These are phyloP conservation scores for Pycnonotus jocosus DNA, from an alignment of 2,113 vertebrate species.

Conservation along the genomic window DNA sequence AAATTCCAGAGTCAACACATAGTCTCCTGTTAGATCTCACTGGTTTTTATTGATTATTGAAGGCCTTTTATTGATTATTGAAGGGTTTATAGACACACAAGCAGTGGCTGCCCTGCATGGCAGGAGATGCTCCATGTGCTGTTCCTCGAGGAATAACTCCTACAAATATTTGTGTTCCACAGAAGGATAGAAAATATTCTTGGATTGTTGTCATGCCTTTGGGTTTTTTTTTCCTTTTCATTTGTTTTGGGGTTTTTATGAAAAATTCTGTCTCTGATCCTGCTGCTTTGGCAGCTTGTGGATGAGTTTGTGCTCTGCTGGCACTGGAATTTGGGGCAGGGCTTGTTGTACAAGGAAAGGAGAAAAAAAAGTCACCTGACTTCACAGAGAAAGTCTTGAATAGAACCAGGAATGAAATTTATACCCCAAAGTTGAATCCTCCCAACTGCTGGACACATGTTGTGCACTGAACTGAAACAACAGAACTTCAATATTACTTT, in stretches of 20 bases:
- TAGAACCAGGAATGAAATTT: background rate
- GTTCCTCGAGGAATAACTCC: background rate
- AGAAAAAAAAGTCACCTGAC: background rate
- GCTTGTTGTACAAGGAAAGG: background rate
- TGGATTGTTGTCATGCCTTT: background rate
- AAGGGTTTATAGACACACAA: too few relatives aligned
- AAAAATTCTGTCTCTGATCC: background rate
- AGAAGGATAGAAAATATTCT: background rate
- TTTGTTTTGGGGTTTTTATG: background rate
- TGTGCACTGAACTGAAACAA: background rate
- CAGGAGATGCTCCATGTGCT: background rate
- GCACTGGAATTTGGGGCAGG: background rate
- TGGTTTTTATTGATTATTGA: background rate
- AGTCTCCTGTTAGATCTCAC: accelerated
- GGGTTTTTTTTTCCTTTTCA: background rate
- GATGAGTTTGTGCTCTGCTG: background rate
- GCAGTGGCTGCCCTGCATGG: background rate
- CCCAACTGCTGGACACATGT: accelerated
- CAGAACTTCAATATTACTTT: background rate
- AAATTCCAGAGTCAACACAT: background rate
- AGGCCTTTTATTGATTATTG: background rate
- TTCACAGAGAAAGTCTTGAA: background rate
- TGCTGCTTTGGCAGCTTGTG: background rate
- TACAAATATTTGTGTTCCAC: accelerated
- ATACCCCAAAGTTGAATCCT: background rate